Evolutionary conservation across 2,797 vertebrate genomes (phyloP), one percentile per base, ranked within the genome.

Genomic region (Melanotaenia maccullochi): DNA sequence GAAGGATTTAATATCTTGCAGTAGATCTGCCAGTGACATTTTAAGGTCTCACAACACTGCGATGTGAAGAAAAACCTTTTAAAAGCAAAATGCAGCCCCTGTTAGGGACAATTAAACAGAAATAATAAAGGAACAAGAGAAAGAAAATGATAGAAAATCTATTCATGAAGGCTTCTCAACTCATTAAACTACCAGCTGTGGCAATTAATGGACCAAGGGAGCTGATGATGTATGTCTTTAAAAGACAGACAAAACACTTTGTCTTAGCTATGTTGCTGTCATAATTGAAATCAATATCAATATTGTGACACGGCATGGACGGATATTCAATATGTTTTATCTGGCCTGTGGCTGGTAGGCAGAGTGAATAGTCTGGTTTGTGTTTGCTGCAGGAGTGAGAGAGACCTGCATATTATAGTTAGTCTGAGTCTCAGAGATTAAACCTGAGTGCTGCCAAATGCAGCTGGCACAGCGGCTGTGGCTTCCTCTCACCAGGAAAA

Each of bases 401-500:
- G 58, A 40, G 14, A 58, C 64, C 40, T 65, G 57, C 33, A 35
- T 72, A 69, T 81, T 69, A 44, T 32, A 59, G 65, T 86, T 75
- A 76, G 87, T 66, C 85, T 73, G 81, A 82, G 74, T 78, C 81
- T 84, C 67, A 54, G 63, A 86, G 87, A 86, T 89, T 86, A 86
- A 86, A 78, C 85, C 73, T 2, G 54, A 73, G 64, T 3, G 72
- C 73, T 89, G 85, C 84, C 84, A 89, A 85, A 52, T 32, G 59
- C 79, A 57, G 75, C 85, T 90, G 88, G 90, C 85, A 82, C 67
- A 1, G 36, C 0, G 8, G 56, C 74, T 35, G 55, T 12, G 54
- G 33, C 54, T 84, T 69, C 64, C 60, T 82, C 76, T 81, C 73
- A 54, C 65, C 47, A 64, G 51, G 54, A 71, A 60, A 42, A 74